Percentiles rank a stretch among this genome's conserved stretches.
Evolutionary conservation across 2,888 invertebrate genomes (phyloP).

Genomic region (Nomada ferruginata): DNA sequence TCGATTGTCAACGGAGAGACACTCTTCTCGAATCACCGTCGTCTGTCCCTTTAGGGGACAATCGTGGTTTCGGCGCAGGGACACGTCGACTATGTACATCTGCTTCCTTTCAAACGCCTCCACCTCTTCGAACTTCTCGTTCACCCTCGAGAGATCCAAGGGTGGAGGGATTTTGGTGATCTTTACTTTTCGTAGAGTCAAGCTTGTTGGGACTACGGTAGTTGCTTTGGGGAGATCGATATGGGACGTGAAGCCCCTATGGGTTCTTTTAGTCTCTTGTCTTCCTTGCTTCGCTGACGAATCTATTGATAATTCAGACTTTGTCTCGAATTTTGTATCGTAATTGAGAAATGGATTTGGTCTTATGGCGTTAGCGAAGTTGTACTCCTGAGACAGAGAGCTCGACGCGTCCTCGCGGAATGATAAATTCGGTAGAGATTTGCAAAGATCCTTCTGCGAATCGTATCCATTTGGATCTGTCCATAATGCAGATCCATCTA

Average conservation of each 20-base stretch:
- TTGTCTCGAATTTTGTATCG: not conserved
- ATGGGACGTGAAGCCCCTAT: constrained; percentile 3
- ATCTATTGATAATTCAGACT: not conserved
- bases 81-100: constrained; percentile 70
- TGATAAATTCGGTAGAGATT: constrained; percentile 44
- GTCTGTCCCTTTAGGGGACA: constrained; percentile 60
- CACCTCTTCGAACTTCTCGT: constrained; percentile 64
- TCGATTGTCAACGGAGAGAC: constrained; percentile 20
- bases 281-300: too few relatives aligned
- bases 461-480: not conserved
- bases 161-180: constrained; percentile 66
- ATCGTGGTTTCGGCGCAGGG: constrained; percentile 68
- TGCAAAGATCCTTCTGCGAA: constrained; percentile 14
- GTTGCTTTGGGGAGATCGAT: not conserved
- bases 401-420: not conserved
- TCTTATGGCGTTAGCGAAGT: not conserved
- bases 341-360: not conserved
- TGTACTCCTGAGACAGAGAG: not conserved
- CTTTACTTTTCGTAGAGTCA: constrained; percentile 20
- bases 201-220: not conserved
- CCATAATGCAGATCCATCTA: not conserved
- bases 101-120: constrained; percentile 67
- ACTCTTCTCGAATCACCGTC: constrained; percentile 39
- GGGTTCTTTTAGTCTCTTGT: too few relatives aligned
- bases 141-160: constrained; percentile 69